Conservation (phyloP, 1,140 invertebrate genomes). For the Amyelois transitella region DNA sequence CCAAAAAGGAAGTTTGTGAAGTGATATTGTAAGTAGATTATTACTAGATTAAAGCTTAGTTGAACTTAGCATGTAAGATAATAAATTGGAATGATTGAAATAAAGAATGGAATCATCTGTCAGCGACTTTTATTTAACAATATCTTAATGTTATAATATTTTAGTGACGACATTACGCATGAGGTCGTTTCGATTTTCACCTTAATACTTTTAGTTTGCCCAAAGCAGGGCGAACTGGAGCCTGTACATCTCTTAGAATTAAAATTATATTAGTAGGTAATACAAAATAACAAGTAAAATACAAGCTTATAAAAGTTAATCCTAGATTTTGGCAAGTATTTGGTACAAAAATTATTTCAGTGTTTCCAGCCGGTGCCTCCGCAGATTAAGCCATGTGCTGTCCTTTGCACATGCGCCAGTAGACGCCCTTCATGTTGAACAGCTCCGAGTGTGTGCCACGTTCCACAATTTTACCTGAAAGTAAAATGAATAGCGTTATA, state of each 20-base stretch:
- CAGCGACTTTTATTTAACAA: neutral
- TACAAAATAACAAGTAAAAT: neutral
- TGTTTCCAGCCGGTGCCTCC: neutral
- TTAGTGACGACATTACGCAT: no score
- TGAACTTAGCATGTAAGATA: neutral
- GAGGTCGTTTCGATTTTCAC: neutral
- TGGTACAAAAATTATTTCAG: neutral
- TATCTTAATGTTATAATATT: neutral
- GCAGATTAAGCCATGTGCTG: constrained; percentile 36
- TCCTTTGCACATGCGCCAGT: constrained; percentile 78
- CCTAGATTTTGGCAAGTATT: neutral
- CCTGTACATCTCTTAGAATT: no score
- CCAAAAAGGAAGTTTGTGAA: constrained; percentile 16
- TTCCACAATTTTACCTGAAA: constrained; percentile 80
- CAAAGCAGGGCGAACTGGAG: no score
- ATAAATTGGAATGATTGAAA: constrained; percentile 3
- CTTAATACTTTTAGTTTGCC: no score
- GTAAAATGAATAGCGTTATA: constrained; percentile 15
- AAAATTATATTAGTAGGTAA: neutral
- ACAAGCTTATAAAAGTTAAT: neutral
- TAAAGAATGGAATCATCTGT: constrained; percentile 2
- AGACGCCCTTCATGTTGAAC: constrained; percentile 81
- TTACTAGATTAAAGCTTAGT: neutral
- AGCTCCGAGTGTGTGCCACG: constrained; percentile 87
- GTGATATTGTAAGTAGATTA: constrained; percentile 28